phyloP scores from a whole-genome alignment of 2,888 invertebrate genomes.

The Ophioninae sp. region DNA sequence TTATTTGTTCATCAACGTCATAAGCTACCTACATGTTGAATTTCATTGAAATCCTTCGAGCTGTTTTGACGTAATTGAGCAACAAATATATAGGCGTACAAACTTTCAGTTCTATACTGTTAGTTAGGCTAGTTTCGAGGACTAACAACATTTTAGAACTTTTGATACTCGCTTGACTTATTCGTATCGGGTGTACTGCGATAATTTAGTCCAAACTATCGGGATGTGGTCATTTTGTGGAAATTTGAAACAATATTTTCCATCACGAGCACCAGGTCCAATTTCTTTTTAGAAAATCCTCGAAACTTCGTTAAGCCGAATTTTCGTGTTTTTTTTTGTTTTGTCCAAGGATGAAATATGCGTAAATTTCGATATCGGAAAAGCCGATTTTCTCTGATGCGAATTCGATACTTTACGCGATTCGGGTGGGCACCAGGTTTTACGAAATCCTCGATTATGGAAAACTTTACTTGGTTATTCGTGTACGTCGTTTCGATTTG shows the following conservation, averaged over 20 bases:
- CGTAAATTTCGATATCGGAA: slow-evolving; percentile 8
- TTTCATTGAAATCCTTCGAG: too few species aligned
- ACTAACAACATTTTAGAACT: too few species aligned
- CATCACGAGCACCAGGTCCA: neutral
- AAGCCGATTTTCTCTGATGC: neutral
- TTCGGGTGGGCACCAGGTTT: neutral
- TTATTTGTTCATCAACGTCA: too few species aligned
- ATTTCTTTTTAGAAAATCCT: neutral
- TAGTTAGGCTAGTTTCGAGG: too few species aligned
- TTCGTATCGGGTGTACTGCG: neutral
- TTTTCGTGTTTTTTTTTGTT: neutral
- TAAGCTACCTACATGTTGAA: too few species aligned
- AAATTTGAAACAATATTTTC: neutral
- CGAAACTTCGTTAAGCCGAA: neutral
- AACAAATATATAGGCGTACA: too few species aligned
- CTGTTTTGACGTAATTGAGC: too few species aligned
- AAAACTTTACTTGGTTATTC: neutral
- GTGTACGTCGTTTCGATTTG: neutral
- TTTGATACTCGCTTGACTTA: neutral
- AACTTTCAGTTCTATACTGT: too few species aligned
- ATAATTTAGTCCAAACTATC: neutral
- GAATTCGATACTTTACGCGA: neutral
- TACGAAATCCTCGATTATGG: neutral
- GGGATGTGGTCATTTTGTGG: neutral
- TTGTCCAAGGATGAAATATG: neutral